Evolutionary conservation across 2,113 vertebrate genomes (phyloP), one percentile per base, ranked within the genome.

Genomic region (Nanger granti): DNA sequence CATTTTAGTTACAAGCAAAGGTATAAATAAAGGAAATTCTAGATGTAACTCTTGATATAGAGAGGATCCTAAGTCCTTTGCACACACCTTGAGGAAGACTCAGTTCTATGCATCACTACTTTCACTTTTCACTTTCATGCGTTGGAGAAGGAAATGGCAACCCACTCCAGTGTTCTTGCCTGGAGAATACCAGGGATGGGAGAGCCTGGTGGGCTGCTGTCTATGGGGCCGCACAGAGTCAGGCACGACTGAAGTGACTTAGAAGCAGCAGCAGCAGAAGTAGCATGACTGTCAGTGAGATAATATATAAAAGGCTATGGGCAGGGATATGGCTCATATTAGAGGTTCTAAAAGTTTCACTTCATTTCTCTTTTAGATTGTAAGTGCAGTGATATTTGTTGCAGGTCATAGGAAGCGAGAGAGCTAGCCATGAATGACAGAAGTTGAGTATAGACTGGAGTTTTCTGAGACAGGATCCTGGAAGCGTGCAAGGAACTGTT

Each of bases 221-320:
- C 28, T 62, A 14, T 31, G 28, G 28, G 28, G 28, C 12, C 1
- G 0, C 60, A 62, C 12, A 62, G 28, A 31, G 60, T 14, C 0
- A 0, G 60, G 0, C 60, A 62, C 0, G 5, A 62, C 60, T 62
- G 12, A 62, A 62, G 29, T 0, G 12, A 14, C 28, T 62, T 7
- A 31, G 28, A 12, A 62, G 28, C 2, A 29, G 60, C 59, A 60
- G 60, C 28, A 14, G 60, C 60, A 57, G 57, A 88, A 92, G 13
- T 28, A 41, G 34, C n/a, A 26, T 34, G 34, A 47, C 37, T 86
- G 31, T 31, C 73, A 97, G 37, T 95, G 14, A 94, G 76, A 83
- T 82, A 80, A 88, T 62, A 47, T 11, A 5, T 76, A n/a, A 41
- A 60, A 79, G 44, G 28, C 29, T 69, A 54, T 22, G 87, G 69